Conservation (phyloP, 2,113 vertebrate species). For the Sylvia atricapilla region DNA sequence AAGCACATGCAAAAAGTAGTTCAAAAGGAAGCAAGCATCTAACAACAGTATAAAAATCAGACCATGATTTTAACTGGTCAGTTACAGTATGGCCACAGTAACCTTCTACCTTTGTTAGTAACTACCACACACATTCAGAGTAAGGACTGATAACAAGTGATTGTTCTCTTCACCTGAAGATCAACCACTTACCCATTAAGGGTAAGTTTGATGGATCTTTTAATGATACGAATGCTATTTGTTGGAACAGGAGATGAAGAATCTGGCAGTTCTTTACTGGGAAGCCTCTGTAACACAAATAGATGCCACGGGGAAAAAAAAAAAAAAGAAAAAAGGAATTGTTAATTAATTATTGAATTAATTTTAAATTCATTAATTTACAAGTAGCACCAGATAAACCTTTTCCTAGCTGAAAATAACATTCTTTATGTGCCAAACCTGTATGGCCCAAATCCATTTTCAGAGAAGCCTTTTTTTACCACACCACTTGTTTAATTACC, state of each 20-base stretch:
- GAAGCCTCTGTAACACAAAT: constrained; percentile 81
- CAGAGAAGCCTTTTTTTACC: not conserved
- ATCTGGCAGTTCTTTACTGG: constrained; percentile 96
- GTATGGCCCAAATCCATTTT: not conserved
- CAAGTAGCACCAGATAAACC: not conserved
- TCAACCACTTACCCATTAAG: constrained; percentile 84
- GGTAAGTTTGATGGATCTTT: constrained; percentile 95
- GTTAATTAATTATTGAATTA: not conserved
- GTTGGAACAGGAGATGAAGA: constrained; percentile 91
- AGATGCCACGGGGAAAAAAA: not conserved
- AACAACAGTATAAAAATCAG: constrained; percentile 54
- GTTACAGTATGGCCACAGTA: not conserved
- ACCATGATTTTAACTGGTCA: constrained; percentile 33
- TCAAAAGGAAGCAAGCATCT: constrained; percentile 42
- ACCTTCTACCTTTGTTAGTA: constrained; percentile 14
- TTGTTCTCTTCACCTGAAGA: constrained; percentile 71
- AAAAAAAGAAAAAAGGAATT: not conserved
- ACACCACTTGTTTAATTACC: not conserved
- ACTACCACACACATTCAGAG: not conserved
- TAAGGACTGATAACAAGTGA: not conserved
- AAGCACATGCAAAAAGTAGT: constrained; percentile 16
- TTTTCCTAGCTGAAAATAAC: not conserved
- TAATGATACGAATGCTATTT: constrained; percentile 89
- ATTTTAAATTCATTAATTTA: not conserved
- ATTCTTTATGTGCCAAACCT: not conserved